A percentile compares a stretch with the other conserved stretches of the same genome.
Conservation (phyloP, 2,888 invertebrate species). For the Erpobdella octoculata region DNA sequence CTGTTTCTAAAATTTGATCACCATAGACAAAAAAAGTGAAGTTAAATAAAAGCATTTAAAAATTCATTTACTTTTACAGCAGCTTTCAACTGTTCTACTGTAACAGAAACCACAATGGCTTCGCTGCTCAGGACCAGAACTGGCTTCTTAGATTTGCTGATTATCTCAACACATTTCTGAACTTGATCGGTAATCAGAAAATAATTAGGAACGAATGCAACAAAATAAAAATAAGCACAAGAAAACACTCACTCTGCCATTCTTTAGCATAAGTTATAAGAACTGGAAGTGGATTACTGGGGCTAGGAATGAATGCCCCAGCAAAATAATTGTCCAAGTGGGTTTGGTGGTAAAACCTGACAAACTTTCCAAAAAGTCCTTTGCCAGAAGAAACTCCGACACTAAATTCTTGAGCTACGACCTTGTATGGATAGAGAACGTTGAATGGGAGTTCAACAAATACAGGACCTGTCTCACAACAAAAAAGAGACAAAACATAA, state of each 20-base stretch:
- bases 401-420: constrained; percentile 50
- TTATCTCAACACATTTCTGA: constrained; percentile 35
- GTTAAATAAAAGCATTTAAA: no score
- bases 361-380: constrained; percentile 47
- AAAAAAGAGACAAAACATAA: no score
- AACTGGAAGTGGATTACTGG: constrained; percentile 54
- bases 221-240: background rate
- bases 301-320: constrained; percentile 55
- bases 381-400: constrained; percentile 42
- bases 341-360: constrained; percentile 54
- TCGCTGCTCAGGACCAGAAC: constrained; percentile 59
- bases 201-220: no score
- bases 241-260: constrained; percentile 17
- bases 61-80: constrained; percentile 55
- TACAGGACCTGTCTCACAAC: constrained; percentile 60
- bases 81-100: constrained; percentile 51
- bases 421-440: constrained; percentile 57
- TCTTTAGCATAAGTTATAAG: constrained; percentile 50
- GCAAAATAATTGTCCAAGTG: constrained; percentile 56
- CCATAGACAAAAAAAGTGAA: no score
- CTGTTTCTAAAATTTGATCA: no score
- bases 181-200: no score
- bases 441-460: constrained; percentile 61
- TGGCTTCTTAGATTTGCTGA: constrained; percentile 54
- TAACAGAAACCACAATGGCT: constrained; percentile 56